These are phyloP conservation scores for Hyla sarda DNA, from an alignment of 2,113 vertebrate species.

Conservation along the genomic window DNA sequence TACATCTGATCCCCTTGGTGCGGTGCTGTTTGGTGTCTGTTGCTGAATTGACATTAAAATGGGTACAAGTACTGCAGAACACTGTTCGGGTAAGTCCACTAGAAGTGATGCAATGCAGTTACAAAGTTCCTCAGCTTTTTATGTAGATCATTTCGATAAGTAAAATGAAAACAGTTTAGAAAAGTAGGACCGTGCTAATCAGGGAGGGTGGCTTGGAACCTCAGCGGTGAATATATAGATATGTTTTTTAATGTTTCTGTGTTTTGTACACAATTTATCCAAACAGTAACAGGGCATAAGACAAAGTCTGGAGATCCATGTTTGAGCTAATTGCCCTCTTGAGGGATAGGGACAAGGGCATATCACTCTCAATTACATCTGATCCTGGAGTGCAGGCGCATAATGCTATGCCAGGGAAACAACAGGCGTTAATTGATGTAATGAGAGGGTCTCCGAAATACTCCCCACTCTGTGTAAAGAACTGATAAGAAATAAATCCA, in stretches of 20 bases:
- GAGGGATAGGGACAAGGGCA: constrained; percentile 45
- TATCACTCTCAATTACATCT: constrained; percentile 49
- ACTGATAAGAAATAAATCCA: constrained; percentile 52
- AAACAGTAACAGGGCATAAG: constrained; percentile 3
- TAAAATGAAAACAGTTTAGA: too few species aligned
- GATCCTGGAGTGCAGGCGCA: constrained; percentile 44
- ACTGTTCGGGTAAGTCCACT: too few species aligned
- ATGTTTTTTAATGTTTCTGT: background rate
- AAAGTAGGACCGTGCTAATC: too few species aligned
- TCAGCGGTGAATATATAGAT: background rate
- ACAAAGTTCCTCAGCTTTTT: background rate
- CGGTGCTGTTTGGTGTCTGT: too few species aligned
- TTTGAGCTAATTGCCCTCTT: constrained; percentile 41
- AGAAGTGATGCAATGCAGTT: too few species aligned
- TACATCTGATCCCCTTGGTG: too few species aligned
- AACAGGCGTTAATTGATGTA: constrained; percentile 55
- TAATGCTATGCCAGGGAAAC: constrained; percentile 34
- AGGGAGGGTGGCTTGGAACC: background rate
- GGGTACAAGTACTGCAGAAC: too few species aligned
- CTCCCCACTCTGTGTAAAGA: constrained; percentile 20
- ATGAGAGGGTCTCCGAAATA: constrained; percentile 47
- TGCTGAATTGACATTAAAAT: too few species aligned
- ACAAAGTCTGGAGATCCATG: background rate
- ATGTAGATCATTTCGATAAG: background rate
- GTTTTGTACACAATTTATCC: background rate